A percentile compares a stretch with the other conserved stretches of the same genome.
Evolutionary conservation across 2,888 invertebrate species (phyloP).

Genomic region (Danaus chrysippus): DNA sequence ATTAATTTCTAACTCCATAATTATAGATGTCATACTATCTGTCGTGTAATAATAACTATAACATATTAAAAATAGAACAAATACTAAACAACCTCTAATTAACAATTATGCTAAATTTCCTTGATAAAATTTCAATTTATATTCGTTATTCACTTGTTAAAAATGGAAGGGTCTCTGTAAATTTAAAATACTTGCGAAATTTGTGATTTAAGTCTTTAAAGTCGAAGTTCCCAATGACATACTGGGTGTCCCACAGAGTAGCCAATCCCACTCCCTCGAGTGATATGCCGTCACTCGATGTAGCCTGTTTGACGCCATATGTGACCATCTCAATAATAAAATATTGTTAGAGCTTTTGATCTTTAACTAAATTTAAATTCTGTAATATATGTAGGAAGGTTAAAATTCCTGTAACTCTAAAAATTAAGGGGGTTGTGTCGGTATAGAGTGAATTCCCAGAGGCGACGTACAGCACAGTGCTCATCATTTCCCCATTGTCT

Average conservation of each 20-base stretch:
- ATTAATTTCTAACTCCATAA: slow-evolving; percentile 45
- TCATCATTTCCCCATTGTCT: slow-evolving; percentile 80
- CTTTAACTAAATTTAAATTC: slow-evolving; percentile 45
- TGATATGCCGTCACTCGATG: slow-evolving; percentile 72
- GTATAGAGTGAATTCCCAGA: slow-evolving; percentile 73
- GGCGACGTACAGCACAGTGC: slow-evolving; percentile 69
- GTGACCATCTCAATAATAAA: slow-evolving; percentile 49
- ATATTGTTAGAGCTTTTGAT: slow-evolving; percentile 44
- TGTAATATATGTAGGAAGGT: slow-evolving; percentile 48
- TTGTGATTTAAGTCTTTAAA: slow-evolving; percentile 49
- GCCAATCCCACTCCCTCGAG: slow-evolving; percentile 73
- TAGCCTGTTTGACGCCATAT: slow-evolving; percentile 77
- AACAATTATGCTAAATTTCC: too few species aligned
- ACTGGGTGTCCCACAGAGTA: slow-evolving; percentile 59
- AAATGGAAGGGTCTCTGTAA: too few species aligned
- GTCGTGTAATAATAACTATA: not conserved
- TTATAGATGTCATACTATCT: slow-evolving; percentile 15
- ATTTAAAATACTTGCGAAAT: slow-evolving; percentile 8
- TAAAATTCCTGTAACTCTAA: slow-evolving; percentile 40
- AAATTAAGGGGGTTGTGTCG: slow-evolving; percentile 47
- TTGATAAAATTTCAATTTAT: too few species aligned
- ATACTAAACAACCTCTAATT: too few species aligned
- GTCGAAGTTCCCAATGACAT: slow-evolving; percentile 49
- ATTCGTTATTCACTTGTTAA: too few species aligned
- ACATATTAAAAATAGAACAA: not conserved